Percentiles rank a stretch among this genome's conserved stretches.
These are phyloP conservation scores for Tupaia chinensis DNA, from an alignment of 2,113 vertebrate species.

Conservation along the genomic window DNA sequence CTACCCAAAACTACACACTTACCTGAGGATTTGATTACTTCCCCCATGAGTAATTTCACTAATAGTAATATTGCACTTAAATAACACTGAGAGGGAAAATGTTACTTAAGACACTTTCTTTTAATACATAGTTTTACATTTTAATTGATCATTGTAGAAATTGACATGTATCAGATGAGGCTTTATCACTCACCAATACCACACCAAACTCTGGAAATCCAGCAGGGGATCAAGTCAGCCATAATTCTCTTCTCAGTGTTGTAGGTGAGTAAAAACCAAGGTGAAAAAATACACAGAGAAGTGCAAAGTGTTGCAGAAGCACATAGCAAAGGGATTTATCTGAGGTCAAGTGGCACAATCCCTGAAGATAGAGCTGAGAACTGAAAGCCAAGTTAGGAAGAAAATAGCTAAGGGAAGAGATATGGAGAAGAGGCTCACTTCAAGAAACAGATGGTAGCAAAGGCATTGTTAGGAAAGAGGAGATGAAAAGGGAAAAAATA, in stretches of 20 bases:
- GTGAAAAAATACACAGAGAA: slow-evolving; percentile 38
- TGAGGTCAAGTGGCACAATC: neutral
- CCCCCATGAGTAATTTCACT: neutral
- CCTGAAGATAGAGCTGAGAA: neutral
- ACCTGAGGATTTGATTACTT: neutral
- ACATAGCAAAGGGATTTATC: neutral
- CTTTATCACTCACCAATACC: neutral
- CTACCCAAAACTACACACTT: neutral
- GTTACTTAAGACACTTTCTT: neutral
- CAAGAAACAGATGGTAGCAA: neutral
- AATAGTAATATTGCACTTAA: neutral
- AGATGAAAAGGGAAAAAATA: neutral
- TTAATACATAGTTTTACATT: neutral
- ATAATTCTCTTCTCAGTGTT: neutral
- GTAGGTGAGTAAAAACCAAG: slow-evolving; percentile 9
- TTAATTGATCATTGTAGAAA: neutral
- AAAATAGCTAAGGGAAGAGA: neutral
- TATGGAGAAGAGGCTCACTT: neutral
- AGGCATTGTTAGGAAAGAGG: neutral
- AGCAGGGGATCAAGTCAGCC: neutral
- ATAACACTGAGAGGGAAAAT: neutral
- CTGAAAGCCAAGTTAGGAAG: neutral
- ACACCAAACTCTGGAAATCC: neutral
- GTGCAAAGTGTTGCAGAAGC: neutral
- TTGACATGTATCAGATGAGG: neutral